Percentiles rank a stretch among this genome's conserved stretches.
These are phyloP conservation scores for Heliothis peltigera DNA, from an alignment of 2,888 invertebrate species.

Conservation along the genomic window DNA sequence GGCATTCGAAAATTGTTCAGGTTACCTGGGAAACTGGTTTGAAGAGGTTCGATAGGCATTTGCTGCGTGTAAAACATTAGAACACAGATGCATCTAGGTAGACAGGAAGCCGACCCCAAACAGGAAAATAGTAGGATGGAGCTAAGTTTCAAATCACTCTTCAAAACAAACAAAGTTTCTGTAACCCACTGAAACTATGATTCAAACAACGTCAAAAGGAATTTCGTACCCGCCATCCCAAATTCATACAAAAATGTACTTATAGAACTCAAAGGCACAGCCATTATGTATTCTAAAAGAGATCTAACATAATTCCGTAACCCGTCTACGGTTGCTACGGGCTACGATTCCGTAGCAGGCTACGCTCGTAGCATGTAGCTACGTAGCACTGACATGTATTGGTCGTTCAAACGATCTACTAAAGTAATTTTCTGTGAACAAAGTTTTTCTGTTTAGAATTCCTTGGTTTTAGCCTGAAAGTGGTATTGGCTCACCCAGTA, in stretches of 20 bases:
- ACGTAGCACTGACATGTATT: conserved; percentile 35
- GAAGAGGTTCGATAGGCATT: no score
- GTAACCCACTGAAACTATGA: conserved; percentile 10
- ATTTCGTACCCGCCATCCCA: conserved; percentile 26
- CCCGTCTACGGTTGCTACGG: conserved; percentile 29
- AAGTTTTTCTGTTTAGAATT: conserved; percentile 2
- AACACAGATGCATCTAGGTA: no score
- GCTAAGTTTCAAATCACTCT: no score
- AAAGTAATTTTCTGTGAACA: conserved; percentile 27
- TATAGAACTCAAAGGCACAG: conserved; percentile 34
- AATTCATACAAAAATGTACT: conserved; percentile 41
- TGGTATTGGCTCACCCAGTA: background rate
- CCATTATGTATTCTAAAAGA: conserved; percentile 49
- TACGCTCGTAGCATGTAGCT: conserved; percentile 50
- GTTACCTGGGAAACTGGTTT: no score
- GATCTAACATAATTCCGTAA: conserved; percentile 40
- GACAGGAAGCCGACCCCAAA: no score
- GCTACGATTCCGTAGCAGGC: conserved; percentile 45
- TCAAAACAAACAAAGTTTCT: conserved; percentile 6
- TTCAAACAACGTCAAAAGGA: conserved; percentile 28
- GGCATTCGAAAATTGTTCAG: no score
- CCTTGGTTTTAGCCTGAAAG: background rate
- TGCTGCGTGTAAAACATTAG: no score
- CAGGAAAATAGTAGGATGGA: no score
- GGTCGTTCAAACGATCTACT: conserved; percentile 29